phyloP scores from a whole-genome alignment of 2,888 invertebrate species.

The Sclerodermus sp. region DNA sequence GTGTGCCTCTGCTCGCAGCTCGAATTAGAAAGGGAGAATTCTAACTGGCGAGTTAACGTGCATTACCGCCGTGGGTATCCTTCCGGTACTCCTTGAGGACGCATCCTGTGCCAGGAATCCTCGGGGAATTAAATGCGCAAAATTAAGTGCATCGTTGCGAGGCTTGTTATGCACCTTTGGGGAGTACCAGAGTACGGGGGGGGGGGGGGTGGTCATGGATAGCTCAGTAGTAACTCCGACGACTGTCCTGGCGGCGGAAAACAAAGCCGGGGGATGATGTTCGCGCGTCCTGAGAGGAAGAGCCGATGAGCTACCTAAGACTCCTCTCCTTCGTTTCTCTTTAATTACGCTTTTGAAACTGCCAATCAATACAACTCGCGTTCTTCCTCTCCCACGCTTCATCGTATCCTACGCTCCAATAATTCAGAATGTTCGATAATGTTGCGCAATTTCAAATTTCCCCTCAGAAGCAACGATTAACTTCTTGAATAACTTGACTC shows the following conservation, averaged over 20 bases:
- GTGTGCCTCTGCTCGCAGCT: neutral
- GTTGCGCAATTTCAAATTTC: too few relatives aligned
- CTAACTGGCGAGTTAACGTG: slow-evolving; percentile 16
- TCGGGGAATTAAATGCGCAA: slow-evolving; percentile 25
- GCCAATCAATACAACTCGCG: too few relatives aligned
- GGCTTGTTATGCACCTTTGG: neutral
- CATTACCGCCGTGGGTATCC: slow-evolving; percentile 21
- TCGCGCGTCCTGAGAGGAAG: too few relatives aligned
- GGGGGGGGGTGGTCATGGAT: neutral
- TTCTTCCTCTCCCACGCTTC: too few relatives aligned
- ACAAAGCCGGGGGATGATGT: too few relatives aligned
- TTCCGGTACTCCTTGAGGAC: slow-evolving; percentile 20
- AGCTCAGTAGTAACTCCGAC: neutral
- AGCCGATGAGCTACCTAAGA: too few relatives aligned
- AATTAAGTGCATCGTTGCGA: slow-evolving; percentile 22
- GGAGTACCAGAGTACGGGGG: neutral
- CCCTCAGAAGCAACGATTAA: too few relatives aligned
- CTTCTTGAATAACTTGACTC: too few relatives aligned
- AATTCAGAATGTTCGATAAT: too few relatives aligned
- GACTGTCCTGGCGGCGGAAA: slow-evolving; percentile 9
- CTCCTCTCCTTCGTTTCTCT: too few relatives aligned
- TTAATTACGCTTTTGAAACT: too few relatives aligned
- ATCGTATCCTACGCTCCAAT: too few relatives aligned
- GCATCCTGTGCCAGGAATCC: slow-evolving; percentile 9
- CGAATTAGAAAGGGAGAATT: slow-evolving; percentile 3